Base-by-base conservation (phyloP, 2,113 vertebrate genomes). In the Fukomys damarensis region DNA sequence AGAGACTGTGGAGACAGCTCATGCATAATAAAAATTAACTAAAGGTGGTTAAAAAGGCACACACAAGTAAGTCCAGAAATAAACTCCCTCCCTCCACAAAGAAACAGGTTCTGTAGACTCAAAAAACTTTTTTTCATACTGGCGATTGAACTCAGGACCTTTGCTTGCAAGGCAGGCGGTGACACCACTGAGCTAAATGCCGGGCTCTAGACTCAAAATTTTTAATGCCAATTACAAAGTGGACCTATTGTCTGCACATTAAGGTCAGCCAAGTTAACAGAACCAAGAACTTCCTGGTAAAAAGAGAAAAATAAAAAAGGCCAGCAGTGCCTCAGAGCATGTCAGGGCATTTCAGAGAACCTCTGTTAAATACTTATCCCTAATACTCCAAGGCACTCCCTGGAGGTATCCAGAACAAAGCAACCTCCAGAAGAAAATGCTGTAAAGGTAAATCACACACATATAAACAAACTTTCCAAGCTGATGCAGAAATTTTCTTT, bases 151-250 rank as follows among this genome's bases (percentile, higher is more conserved):
- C n/a, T n/a, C n/a, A n/a, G n/a, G n/a, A n/a, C n/a, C n/a, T n/a
- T n/a, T n/a, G n/a, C n/a, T n/a, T n/a, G n/a, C n/a, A n/a, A n/a
- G n/a, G n/a, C n/a, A n/a, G n/a, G n/a, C n/a, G n/a, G n/a, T n/a
- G n/a, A n/a, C n/a, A n/a, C n/a, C n/a, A n/a, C n/a, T n/a, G n/a
- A n/a, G n/a, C n/a, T n/a, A n/a, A n/a, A n/a, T n/a, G n/a, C n/a
- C n/a, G n/a, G n/a, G n/a, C n/a, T n/a, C n/a, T 28, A 83, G 30
- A 96, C 9, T 89, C 79, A 89, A 89, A 95, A 89, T 93, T 94
- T 58, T 46, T 63, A 65, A 86, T 3, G 56, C 7, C 14, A 94
- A 83, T 52, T 68, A 28, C 61, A 87, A 86, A 20, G 63, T 5
- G 6, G n/a, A 77, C 22, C 46, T 80, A 92, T 80, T 52, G 54